Conservation (phyloP, 2,888 invertebrate genomes). For the Harpagoxenus sublaevis region DNA sequence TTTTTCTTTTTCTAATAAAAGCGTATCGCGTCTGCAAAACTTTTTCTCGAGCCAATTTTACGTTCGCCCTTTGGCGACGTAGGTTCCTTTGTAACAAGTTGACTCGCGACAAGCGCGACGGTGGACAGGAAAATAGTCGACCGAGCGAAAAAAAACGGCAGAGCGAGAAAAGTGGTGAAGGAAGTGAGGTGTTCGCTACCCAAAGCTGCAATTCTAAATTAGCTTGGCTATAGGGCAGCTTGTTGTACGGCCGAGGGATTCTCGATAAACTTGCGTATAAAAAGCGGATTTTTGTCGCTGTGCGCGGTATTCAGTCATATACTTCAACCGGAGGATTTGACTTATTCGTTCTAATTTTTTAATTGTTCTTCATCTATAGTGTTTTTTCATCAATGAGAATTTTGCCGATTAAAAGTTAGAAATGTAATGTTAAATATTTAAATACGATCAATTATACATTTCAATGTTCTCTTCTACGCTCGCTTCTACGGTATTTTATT, state of each 20-base stretch:
- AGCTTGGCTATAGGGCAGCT: constrained; percentile 23
- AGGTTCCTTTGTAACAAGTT: constrained; percentile 74
- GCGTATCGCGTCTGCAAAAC: constrained; percentile 61
- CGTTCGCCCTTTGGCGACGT: constrained; percentile 71
- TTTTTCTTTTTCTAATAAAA: constrained; percentile 58
- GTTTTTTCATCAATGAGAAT: not conserved
- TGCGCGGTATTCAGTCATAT: not conserved
- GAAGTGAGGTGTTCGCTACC: constrained; percentile 35
- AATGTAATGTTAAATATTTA: not conserved
- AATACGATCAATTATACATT: not conserved
- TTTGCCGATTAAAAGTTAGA: not conserved
- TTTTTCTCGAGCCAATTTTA: constrained; percentile 75
- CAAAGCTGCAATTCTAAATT: constrained; percentile 52
- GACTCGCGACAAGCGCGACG: constrained; percentile 65
- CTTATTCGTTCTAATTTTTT: not conserved
- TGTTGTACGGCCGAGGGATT: constrained; percentile 15
- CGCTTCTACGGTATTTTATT: not conserved
- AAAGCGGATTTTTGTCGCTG: constrained; percentile 20
- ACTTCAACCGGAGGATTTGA: not conserved
- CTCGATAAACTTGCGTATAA: constrained; percentile 29
- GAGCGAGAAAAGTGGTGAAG: constrained; percentile 37
- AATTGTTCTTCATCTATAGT: not conserved
- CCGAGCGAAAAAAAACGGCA: constrained; percentile 47
- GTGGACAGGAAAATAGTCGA: constrained; percentile 55
- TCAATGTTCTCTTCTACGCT: not conserved